Percentiles rank a stretch among this genome's conserved stretches.
Conservation (phyloP, 2,797 vertebrate species). For the Anableps anableps region DNA sequence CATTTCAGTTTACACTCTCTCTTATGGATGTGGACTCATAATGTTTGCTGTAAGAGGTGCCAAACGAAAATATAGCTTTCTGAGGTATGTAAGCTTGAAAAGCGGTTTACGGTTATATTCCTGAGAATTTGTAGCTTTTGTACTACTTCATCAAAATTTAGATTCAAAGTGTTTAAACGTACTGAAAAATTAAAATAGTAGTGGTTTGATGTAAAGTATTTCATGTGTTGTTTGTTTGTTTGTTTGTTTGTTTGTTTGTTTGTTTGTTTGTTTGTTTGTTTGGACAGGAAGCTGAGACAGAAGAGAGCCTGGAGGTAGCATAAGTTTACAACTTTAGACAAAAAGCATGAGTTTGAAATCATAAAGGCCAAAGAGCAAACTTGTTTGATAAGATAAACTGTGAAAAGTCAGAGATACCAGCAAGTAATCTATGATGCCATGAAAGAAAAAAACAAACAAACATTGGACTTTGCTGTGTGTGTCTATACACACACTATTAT, state of each 20-base stretch:
- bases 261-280: constrained; percentile 1
- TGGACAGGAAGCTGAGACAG: constrained; percentile 37
- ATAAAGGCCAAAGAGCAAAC: constrained; percentile 7
- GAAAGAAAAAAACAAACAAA: constrained; percentile 9
- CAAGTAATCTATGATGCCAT: not conserved
- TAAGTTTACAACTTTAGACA: not conserved
- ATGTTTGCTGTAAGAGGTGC: constrained; percentile 71
- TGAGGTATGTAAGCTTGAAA: constrained; percentile 50
- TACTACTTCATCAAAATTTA: not conserved
- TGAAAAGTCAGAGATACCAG: not conserved
- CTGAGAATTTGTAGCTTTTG: not conserved
- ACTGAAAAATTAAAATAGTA: not conserved
- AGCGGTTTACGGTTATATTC: not conserved
- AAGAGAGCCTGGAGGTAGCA: not conserved
- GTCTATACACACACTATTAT: too few species aligned
- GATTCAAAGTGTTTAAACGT: not conserved
- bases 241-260: too few species aligned
- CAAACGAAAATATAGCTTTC: constrained; percentile 63
- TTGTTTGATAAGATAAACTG: constrained; percentile 3
- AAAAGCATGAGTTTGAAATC: not conserved
- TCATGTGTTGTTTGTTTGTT: not conserved
- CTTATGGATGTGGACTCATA: constrained; percentile 72
- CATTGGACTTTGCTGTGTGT: not conserved
- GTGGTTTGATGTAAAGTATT: not conserved
- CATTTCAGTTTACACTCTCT: constrained; percentile 71